These are phyloP conservation scores for Drosophila punjabiensis DNA, from an alignment of 1,140 invertebrate genomes.

Conservation along the genomic window DNA sequence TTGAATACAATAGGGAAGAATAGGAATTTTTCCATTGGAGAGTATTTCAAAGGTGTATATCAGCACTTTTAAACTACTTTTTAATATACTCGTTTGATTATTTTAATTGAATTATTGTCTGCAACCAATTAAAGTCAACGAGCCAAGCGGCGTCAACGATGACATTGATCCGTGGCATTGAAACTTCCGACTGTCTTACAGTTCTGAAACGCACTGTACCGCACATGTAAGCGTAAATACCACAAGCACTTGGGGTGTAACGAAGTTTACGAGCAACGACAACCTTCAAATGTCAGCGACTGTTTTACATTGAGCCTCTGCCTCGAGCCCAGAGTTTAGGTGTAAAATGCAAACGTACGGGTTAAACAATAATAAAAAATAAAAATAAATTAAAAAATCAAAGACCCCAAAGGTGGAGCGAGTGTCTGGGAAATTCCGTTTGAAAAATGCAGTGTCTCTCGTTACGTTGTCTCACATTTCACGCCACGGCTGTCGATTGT, in stretches of 20 bases:
- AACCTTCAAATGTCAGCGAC: conserved; percentile 81
- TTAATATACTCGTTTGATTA: conserved; percentile 24
- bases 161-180: conserved; percentile 46
- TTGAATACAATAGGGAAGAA: conserved; percentile 33
- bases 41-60: conserved; percentile 14
- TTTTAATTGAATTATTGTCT: conserved; percentile 41
- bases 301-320: conserved; percentile 63
- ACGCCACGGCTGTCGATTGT: conserved; percentile 4
- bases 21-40: conserved; percentile 12
- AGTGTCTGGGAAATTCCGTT: conserved; percentile 56
- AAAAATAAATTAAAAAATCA: conserved; percentile 38
- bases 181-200: conserved; percentile 36
- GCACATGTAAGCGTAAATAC: conserved; percentile 1
- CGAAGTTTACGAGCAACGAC: conserved; percentile 48
- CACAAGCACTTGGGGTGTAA: conserved; percentile 56
- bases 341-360: conserved; percentile 22
- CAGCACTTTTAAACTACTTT: conserved; percentile 1
- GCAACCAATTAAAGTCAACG: conserved; percentile 19
- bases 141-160: not conserved
- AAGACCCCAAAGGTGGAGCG: conserved; percentile 40
- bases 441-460: conserved; percentile 55
- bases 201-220: conserved; percentile 42
- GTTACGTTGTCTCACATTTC: conserved; percentile 53
- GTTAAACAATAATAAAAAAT: conserved; percentile 59
- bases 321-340: conserved; percentile 17